Evolutionary conservation across 2,797 vertebrate genomes (phyloP), one percentile per base, ranked within the genome.

Genomic region (Takifugu ocellatus): DNA sequence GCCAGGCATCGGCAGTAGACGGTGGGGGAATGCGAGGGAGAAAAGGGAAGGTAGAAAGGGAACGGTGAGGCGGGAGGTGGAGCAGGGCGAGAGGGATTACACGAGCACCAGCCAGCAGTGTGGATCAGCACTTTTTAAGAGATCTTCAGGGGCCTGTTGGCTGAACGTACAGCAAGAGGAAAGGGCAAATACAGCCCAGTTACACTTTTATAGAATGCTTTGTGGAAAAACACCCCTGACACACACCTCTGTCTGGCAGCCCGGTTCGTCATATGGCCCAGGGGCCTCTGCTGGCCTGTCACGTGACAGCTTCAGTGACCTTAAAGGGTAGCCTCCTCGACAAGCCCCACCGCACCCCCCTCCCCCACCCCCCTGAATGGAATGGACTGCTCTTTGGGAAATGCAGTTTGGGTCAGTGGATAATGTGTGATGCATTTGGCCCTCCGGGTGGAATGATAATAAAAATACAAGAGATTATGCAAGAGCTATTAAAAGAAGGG

Each of bases 181-280:
- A 91, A 90, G 91, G 90, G 91, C 89, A 92, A 92, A 89, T 79
- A 84, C 85, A 83, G 87, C 84, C 89, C 89, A 87, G 90, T 92
- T 92, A 90, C 89, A 90, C 88, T 92, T 92, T 92, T 92, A 92
- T 92, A 89, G 90, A 91, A 90, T 88, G 89, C 89, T 92, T 92
- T 91, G 90, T 90, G 88, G 85, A 92, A 92, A 92, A 90, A 92
- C 89, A 91, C 91, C 90, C 90, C 88, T 89, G 91, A 91, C 89
- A 89, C 90, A 89, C 87, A 90, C 90, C 89, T 90, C 80, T 63
- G 81, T 69, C 75, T 84, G 84, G 86, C 89, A 89, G 88, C 84
- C 80, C 87, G 61, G 88, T 92, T 88, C 89, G 91, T 92, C 90
- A 92, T 88, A 74, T 76, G 87, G 83, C 90, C 89, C 90, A 80